These are phyloP conservation scores for Sinelater perroti DNA, from an alignment of 2,888 invertebrate genomes.

Conservation along the genomic window DNA sequence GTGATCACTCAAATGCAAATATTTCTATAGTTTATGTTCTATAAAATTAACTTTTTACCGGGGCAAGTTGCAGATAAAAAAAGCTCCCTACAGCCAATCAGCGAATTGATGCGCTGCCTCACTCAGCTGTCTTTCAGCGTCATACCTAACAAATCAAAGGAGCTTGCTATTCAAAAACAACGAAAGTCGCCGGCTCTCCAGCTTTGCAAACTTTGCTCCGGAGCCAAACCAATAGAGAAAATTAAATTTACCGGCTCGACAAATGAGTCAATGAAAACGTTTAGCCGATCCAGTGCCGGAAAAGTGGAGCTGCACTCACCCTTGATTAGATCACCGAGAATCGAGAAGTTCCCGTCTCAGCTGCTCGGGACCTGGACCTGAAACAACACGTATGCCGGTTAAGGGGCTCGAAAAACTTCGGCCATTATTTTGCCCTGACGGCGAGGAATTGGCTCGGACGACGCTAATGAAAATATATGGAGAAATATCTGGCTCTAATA, in stretches of 20 bases:
- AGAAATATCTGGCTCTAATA: constrained; percentile 23
- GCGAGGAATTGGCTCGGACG: constrained; percentile 25
- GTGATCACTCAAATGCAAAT: no score
- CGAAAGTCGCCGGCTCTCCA: no score
- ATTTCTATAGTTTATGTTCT: no score
- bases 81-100: no score
- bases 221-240: constrained; percentile 25
- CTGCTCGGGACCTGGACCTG: constrained; percentile 43
- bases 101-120: no score
- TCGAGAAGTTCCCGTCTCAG: constrained; percentile 48
- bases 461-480: constrained; percentile 32
- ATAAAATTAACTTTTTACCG: no score
- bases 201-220: background rate
- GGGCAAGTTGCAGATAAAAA: no score
- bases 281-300: constrained; percentile 29
- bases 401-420: constrained; percentile 23
- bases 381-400: constrained; percentile 41
- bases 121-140: no score
- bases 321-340: constrained; percentile 51
- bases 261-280: constrained; percentile 26
- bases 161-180: no score
- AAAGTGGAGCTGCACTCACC: constrained; percentile 48
- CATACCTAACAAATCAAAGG: no score
- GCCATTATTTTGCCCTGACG: constrained; percentile 24
- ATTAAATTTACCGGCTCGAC: constrained; percentile 17